phyloP scores from a whole-genome alignment of 1,140 invertebrate species.

The Drosophila sp. region DNA sequence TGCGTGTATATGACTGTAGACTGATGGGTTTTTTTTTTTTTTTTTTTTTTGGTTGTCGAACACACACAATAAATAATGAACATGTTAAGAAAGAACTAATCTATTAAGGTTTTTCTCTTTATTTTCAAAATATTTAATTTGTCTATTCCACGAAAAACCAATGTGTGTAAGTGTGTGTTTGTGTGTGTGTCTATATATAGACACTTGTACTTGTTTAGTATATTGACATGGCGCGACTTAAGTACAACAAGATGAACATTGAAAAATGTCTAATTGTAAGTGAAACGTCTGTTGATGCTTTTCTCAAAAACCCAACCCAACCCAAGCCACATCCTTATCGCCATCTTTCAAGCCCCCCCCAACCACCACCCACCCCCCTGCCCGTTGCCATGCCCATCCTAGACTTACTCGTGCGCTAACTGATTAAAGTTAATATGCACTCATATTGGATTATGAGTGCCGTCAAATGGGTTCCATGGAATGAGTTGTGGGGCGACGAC shows the following conservation, averaged over 20 bases:
- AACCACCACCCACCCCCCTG: neutral
- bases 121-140: neutral
- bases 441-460: constrained; percentile 62
- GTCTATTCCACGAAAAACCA: neutral
- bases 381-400: neutral
- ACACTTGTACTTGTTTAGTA: neutral
- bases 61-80: no score
- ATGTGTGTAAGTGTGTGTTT: neutral
- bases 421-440: constrained; percentile 79
- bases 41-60: no score
- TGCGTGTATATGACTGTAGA: neutral
- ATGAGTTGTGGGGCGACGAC: constrained; percentile 40
- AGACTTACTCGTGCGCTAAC: constrained; percentile 62
- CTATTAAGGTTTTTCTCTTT: neutral
- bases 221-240: constrained; percentile 66
- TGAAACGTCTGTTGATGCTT: constrained; percentile 58
- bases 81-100: no score
- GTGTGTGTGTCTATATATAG: neutral
- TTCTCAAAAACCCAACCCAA: no score
- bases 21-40: neutral
- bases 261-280: constrained; percentile 70
- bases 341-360: neutral
- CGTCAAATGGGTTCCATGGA: constrained; percentile 49
- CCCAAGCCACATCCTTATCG: neutral
- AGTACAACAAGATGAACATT: constrained; percentile 45